Percentiles rank a stretch among this genome's conserved stretches.
These are phyloP conservation scores for Eublepharis macularius DNA, from an alignment of 2,113 vertebrate species.

Conservation along the genomic window DNA sequence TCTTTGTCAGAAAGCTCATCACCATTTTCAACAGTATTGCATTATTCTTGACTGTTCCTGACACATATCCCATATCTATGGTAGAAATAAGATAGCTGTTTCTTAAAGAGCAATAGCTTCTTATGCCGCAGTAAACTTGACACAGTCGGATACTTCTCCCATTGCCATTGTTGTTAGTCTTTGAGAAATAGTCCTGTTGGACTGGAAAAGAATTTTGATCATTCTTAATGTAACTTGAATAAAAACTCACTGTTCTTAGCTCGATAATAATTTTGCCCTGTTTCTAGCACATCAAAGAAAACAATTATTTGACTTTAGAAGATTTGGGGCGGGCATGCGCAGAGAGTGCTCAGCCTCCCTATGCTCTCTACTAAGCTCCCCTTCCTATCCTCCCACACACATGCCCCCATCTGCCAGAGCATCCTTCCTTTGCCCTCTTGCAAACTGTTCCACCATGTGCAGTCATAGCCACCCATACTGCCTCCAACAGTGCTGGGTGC, in stretches of 20 bases:
- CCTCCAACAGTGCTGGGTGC: too few species aligned
- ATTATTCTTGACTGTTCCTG: not conserved
- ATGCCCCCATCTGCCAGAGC: too few species aligned
- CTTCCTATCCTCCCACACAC: too few species aligned
- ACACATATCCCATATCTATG: not conserved
- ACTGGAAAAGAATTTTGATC: not conserved
- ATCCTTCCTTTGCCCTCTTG: too few species aligned
- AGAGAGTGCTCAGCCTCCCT: too few species aligned
- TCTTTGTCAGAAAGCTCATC: not conserved
- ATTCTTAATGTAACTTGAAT: not conserved
- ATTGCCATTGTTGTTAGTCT: not conserved
- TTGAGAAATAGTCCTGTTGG: not conserved
- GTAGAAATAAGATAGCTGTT: not conserved
- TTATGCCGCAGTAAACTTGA: not conserved
- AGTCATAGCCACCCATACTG: too few species aligned
- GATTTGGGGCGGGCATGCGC: too few species aligned
- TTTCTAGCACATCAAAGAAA: not conserved
- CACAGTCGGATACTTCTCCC: not conserved
- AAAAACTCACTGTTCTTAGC: not conserved
- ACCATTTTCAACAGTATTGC: not conserved
- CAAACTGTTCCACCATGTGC: too few species aligned
- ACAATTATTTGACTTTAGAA: too few species aligned
- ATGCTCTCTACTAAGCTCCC: too few species aligned
- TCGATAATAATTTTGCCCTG: not conserved
- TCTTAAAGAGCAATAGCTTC: too few species aligned